These are phyloP conservation scores for Candoia aspera DNA, from an alignment of 2,113 vertebrate genomes.

Conservation along the genomic window DNA sequence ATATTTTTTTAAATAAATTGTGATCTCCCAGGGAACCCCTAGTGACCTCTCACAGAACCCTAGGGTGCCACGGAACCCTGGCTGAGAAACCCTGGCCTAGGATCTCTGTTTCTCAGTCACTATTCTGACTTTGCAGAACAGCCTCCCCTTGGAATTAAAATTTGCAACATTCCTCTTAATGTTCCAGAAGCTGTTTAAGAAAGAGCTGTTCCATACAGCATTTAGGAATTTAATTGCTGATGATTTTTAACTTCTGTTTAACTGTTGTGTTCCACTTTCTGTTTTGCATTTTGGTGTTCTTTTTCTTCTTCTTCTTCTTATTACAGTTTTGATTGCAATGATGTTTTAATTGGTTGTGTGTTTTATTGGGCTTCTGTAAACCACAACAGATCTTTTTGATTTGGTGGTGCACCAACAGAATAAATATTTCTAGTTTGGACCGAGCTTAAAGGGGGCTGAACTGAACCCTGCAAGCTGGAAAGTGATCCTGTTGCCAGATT, in stretches of 20 bases:
- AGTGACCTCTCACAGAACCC: too few species aligned
- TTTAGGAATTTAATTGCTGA: background rate
- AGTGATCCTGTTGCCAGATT: background rate
- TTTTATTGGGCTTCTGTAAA: background rate
- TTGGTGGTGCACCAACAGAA: background rate
- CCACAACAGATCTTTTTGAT: background rate
- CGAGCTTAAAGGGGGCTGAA: background rate
- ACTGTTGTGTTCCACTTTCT: background rate
- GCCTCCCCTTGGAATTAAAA: background rate
- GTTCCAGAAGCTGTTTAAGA: background rate
- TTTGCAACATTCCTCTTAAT: too few species aligned
- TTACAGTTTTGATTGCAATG: background rate
- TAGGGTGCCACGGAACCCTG: too few species aligned
- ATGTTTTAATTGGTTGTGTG: background rate
- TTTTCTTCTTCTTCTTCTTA: background rate
- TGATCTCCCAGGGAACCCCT: too few species aligned
- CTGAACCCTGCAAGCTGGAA: background rate
- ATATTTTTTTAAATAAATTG: too few species aligned
- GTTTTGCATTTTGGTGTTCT: background rate
- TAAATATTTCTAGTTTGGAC: background rate
- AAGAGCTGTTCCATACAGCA: background rate
- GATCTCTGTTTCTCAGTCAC: background rate
- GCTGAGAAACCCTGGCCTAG: background rate
- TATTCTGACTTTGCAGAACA: background rate
- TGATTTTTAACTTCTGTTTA: background rate